Conservation (phyloP, 2,888 invertebrate genomes). For the Fissipunctia ypsillon region DNA sequence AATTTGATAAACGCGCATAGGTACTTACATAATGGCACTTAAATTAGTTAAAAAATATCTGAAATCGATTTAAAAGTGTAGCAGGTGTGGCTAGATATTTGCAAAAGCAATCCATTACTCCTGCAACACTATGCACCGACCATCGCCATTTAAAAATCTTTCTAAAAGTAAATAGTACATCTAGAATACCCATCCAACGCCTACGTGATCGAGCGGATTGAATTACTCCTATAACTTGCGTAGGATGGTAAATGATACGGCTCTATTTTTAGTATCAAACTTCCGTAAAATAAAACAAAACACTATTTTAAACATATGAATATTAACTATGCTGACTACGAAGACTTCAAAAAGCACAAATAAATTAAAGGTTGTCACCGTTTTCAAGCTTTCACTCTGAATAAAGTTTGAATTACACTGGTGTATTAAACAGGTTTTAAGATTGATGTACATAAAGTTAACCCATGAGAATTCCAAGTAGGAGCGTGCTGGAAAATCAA, state of each 20-base stretch:
- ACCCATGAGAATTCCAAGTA: conserved; percentile 57
- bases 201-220: conserved; percentile 16
- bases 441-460: conserved; percentile 58
- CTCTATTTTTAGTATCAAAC: conserved; percentile 20
- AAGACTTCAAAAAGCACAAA: conserved; percentile 7
- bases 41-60: not conserved
- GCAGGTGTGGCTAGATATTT: not conserved
- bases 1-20: not conserved
- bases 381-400: conserved; percentile 1
- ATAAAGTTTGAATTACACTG: conserved; percentile 28
- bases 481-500: conserved; percentile 71
- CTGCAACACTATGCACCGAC: not conserved
- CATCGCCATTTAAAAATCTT: not conserved
- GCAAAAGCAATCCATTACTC: not conserved
- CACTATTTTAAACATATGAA: not conserved
- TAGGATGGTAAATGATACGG: conserved; percentile 5
- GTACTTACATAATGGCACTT: not conserved
- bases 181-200: not conserved
- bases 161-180: conserved; percentile 26
- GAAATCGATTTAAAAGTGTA: no score
- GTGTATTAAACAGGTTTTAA: conserved; percentile 39
- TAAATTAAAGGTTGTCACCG: not conserved
- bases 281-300: not conserved
- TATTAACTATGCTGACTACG: not conserved
- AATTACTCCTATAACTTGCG: conserved; percentile 1